Conservation (phyloP, 2,888 invertebrate species). For the Polydrusus cervinus region DNA sequence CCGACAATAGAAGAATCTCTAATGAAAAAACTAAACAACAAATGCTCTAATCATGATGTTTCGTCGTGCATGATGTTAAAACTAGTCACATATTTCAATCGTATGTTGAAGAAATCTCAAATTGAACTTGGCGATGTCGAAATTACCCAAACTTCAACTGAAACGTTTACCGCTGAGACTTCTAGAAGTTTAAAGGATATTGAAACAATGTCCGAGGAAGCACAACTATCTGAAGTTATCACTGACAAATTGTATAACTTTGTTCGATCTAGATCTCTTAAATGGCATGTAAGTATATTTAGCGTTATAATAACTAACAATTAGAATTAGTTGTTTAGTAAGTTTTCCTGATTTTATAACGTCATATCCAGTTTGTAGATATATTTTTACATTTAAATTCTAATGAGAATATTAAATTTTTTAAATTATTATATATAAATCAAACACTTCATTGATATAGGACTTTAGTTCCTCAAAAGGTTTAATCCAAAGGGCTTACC, state of each 20-base stretch:
- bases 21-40: slow-evolving; percentile 82
- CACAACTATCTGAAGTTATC: slow-evolving; percentile 77
- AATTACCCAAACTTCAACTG: slow-evolving; percentile 78
- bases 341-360: too few species aligned
- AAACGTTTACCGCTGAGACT: slow-evolving; percentile 69
- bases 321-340: too few species aligned
- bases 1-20: slow-evolving; percentile 79
- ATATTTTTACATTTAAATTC: too few species aligned
- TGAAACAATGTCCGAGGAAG: slow-evolving; percentile 73
- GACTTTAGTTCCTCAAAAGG: too few species aligned
- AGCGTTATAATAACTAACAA: not conserved
- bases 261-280: slow-evolving; percentile 82
- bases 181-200: slow-evolving; percentile 67
- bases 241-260: slow-evolving; percentile 85
- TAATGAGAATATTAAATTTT: too few species aligned
- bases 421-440: too few species aligned
- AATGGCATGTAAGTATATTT: slow-evolving; percentile 76
- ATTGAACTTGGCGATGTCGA: slow-evolving; percentile 85
- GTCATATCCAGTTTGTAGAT: too few species aligned
- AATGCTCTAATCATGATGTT: slow-evolving; percentile 85
- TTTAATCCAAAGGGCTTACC: too few species aligned
- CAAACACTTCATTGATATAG: too few species aligned
- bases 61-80: slow-evolving; percentile 89
- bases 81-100: slow-evolving; percentile 87
- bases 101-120: slow-evolving; percentile 85